phyloP scores from a whole-genome alignment of 1,140 invertebrate genomes.

The Drosophila quadrilineata region DNA sequence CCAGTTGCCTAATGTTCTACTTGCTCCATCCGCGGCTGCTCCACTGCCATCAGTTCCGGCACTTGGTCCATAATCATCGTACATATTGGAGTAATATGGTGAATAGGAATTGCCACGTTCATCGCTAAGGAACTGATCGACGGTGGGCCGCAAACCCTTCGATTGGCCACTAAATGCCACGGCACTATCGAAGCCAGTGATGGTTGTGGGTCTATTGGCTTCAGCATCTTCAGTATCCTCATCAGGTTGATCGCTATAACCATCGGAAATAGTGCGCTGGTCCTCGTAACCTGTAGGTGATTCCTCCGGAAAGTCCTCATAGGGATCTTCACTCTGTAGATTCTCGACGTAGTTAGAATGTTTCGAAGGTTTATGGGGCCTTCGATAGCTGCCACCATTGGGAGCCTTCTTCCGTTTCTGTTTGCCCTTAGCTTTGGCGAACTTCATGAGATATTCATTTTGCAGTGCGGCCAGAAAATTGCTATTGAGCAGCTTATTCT shows the following conservation, averaged over 20 bases:
- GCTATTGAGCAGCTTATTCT: conserved; percentile 49
- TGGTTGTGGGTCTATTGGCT: no score
- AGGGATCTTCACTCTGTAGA: conserved; percentile 20
- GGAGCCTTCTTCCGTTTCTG: conserved; percentile 50
- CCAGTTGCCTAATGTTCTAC: no score
- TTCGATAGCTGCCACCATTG: not conserved
- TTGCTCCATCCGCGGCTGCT: not conserved
- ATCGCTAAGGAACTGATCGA: conserved; percentile 49
- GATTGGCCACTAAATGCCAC: conserved; percentile 52
- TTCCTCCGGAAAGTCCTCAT: conserved; percentile 45
- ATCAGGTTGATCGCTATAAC: conserved; percentile 19
- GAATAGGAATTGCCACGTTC: conserved; percentile 1
- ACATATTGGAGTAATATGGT: conserved; percentile 25
- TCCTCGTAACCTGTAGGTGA: not conserved
- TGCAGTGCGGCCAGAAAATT: conserved; percentile 67
- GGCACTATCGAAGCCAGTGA: conserved; percentile 40
- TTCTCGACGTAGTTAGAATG: conserved; percentile 9
- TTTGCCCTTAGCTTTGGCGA: conserved; percentile 18
- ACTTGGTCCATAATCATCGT: conserved; percentile 34
- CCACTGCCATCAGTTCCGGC: not conserved
- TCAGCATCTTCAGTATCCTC: conserved; percentile 24
- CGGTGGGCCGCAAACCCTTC: conserved; percentile 44
- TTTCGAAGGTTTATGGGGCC: not conserved
- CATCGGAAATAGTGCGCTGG: no score
- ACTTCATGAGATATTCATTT: conserved; percentile 53